Conservation (phyloP, 2,797 vertebrate genomes). For the Huso huso region DNA sequence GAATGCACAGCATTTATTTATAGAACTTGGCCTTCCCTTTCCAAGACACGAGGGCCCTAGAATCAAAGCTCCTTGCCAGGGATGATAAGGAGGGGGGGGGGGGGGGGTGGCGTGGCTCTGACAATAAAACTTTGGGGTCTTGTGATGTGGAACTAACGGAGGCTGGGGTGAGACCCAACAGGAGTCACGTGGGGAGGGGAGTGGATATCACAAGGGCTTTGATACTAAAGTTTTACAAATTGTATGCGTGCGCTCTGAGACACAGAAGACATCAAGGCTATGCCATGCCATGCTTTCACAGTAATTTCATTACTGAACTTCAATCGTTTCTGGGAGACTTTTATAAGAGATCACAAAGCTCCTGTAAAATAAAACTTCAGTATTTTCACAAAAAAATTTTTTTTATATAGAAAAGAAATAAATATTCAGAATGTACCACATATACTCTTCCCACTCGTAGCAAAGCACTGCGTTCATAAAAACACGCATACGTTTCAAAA, state of each 20-base stretch:
- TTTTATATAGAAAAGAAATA: neutral
- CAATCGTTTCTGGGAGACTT: too few species aligned
- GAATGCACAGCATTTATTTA: conserved; percentile 32
- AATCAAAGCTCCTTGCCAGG: conserved; percentile 27
- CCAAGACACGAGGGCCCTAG: conserved; percentile 21
- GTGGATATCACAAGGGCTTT: too few species aligned
- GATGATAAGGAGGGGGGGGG: conserved; percentile 18
- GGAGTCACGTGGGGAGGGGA: too few species aligned
- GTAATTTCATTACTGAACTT: too few species aligned
- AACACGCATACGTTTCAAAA: conserved; percentile 47
- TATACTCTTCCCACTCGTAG: conserved; percentile 25
- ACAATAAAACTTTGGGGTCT: neutral
- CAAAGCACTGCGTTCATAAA: conserved; percentile 42
- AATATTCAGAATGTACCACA: neutral
- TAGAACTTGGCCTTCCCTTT: conserved; percentile 30
- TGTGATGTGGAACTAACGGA: neutral
- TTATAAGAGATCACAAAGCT: too few species aligned
- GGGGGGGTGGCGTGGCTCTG: neutral
- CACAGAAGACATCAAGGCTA: too few species aligned
- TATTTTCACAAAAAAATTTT: too few species aligned
- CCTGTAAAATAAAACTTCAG: too few species aligned
- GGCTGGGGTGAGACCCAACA: conserved; percentile 13
- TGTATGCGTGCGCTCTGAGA: too few species aligned
- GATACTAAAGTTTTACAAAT: too few species aligned
- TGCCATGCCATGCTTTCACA: too few species aligned